Evolutionary conservation across 1,140 invertebrate genomes (phyloP), one percentile per base, ranked within the genome.

Genomic region (Drosophila sp.): DNA sequence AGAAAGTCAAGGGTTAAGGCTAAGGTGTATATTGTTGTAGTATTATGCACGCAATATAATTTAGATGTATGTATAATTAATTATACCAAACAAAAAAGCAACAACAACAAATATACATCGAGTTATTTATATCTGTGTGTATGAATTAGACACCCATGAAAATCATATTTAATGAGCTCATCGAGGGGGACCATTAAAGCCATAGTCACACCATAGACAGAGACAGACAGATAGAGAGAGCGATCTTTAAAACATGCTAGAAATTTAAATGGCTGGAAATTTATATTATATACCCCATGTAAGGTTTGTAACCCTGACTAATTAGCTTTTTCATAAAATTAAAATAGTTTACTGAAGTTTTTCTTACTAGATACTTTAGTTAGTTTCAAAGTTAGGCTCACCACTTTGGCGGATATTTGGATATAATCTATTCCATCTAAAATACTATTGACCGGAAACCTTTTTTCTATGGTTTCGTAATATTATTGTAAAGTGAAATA

Each of bases 131-230:
- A 56, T 35, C 71, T 38, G 60, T 60, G 54, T 72, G n/a, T 38
- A 67, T 30, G 25, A 73, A 61, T 67, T 60, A 32, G 25, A 57
- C 29, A 10, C 55, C 66, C 58, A 73, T 60, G 54, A 73, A 55
- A 57, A 57, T 40, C 62, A 25, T 61, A 75, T 84, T 76, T 81
- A 81, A 86, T 86, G 74, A 81, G 78, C 74, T 85, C 78, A 85
- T 86, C 57, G 17, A 61, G 70, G 64, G 38, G 64, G 38, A 71
- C 27, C 38, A 11, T 44, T 40, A 44, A 57, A 55, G 41, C 17
- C 4, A 47, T n/a, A 54, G 41, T 56, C 55, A 58, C 58, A 66
- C 44, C 17, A 47, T 2, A 47, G 17, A 47, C 2, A 47, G 17
- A 17, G 17, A 17, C 17, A 17, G 17, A 17, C 17, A 17, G 17